A percentile compares a stretch with the other conserved stretches of the same genome.
These are phyloP conservation scores for Apamea anceps DNA, from an alignment of 2,888 invertebrate species.

Conservation along the genomic window DNA sequence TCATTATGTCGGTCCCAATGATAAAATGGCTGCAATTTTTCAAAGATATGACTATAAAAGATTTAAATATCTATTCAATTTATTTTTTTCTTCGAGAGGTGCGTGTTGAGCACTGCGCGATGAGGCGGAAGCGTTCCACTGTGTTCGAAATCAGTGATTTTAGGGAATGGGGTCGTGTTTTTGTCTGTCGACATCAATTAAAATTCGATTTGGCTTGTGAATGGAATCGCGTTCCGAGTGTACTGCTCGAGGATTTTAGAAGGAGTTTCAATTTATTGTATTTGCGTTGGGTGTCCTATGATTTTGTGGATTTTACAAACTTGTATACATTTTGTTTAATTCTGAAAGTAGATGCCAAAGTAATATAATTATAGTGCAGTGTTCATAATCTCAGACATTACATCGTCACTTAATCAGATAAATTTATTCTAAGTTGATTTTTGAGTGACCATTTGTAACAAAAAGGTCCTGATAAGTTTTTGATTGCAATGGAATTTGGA, in stretches of 20 bases:
- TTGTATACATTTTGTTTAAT: background rate
- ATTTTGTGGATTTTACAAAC: slow-evolving; percentile 13
- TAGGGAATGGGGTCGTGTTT: slow-evolving; percentile 51
- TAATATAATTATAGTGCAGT: too few relatives aligned
- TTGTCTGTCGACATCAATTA: slow-evolving; percentile 64
- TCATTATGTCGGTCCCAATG: slow-evolving; percentile 75
- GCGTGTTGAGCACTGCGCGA: slow-evolving; percentile 41
- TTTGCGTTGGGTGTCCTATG: slow-evolving; percentile 7
- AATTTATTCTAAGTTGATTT: too few relatives aligned
- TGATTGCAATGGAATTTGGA: too few relatives aligned
- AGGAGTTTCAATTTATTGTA: slow-evolving; percentile 38
- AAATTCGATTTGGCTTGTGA: slow-evolving; percentile 59
- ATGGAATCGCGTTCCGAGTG: slow-evolving; percentile 31
- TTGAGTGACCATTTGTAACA: too few relatives aligned
- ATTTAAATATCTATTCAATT: slow-evolving; percentile 60
- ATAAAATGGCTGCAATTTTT: slow-evolving; percentile 78
- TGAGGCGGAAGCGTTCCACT: slow-evolving; percentile 46
- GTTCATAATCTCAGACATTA: too few relatives aligned
- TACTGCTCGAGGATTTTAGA: slow-evolving; percentile 27
- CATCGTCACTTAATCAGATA: too few relatives aligned
- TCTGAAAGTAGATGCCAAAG: too few relatives aligned
- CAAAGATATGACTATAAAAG: slow-evolving; percentile 75
- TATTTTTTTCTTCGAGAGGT: slow-evolving; percentile 56
- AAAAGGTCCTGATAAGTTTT: too few relatives aligned
- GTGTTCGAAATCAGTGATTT: slow-evolving; percentile 62